Evolutionary conservation across 2,888 invertebrate genomes (phyloP).

Genomic region (Drosophila setosimentum): DNA sequence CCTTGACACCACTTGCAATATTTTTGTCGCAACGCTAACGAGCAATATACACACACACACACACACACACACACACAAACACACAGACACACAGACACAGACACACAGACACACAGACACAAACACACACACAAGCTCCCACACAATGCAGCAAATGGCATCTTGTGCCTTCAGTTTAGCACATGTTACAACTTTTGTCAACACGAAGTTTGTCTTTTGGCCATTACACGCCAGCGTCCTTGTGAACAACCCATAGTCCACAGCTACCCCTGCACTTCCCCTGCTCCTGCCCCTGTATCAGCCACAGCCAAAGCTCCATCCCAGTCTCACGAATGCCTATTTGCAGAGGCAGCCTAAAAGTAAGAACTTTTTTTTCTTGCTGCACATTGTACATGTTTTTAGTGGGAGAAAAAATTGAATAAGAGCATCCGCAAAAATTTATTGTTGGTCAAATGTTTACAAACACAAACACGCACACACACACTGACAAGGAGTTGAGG

Average conservation of each 20-base stretch:
- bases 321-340: background rate
- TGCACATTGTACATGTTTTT: constrained; percentile 15
- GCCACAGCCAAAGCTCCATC: too few relatives aligned
- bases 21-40: constrained; percentile 63
- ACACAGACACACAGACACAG: constrained; percentile 19
- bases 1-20: constrained; percentile 59
- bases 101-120: constrained; percentile 38
- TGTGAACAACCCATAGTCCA: background rate
- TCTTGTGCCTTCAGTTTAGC: constrained; percentile 32
- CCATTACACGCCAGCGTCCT: constrained; percentile 8
- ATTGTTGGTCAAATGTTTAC: constrained; percentile 37
- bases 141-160: constrained; percentile 50
- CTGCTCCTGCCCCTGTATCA: background rate
- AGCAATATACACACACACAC: constrained; percentile 40
- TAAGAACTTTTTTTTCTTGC: constrained; percentile 26
- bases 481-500: constrained; percentile 4
- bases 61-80: constrained; percentile 18
- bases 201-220: constrained; percentile 54
- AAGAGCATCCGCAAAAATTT: constrained; percentile 42
- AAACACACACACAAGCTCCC: constrained; percentile 36
- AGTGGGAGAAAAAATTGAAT: constrained; percentile 20
- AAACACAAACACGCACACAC: constrained; percentile 35
- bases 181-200: constrained; percentile 57
- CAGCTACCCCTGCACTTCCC: background rate
- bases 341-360: constrained; percentile 24